Evolutionary conservation across 35 echinoderm and acorn worm genomes (phyloP).

Genomic region (Ptychodera flava): DNA sequence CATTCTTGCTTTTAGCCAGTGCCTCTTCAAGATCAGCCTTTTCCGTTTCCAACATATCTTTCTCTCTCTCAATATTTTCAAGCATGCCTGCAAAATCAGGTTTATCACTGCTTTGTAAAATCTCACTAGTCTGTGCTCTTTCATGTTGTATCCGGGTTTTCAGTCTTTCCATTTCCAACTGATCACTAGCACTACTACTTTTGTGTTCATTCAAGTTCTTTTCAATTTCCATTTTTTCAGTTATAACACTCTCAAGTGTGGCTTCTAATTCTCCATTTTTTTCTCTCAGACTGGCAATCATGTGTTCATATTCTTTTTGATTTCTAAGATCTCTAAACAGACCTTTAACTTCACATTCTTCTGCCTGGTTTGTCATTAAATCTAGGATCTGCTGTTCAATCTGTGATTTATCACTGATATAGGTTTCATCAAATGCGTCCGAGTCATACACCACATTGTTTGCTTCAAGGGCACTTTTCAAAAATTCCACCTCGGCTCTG

Average conservation of each 20-base stretch:
- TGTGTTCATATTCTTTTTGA: conserved; percentile 38
- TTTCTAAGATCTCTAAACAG: conserved; percentile 7
- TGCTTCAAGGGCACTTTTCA: conserved; percentile 57
- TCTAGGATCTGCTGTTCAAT: conserved; percentile 4
- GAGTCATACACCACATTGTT: conserved; percentile 45
- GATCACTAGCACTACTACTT: conserved; percentile 48
- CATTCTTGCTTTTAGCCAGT: conserved; percentile 66
- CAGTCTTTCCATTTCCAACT: conserved; percentile 65
- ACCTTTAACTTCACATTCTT: conserved; percentile 28
- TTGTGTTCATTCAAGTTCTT: conserved; percentile 58
- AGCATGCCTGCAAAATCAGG: conserved; percentile 53
- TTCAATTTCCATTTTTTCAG: conserved; percentile 59
- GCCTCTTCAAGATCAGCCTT: conserved; percentile 52
- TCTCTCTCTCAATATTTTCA: conserved; percentile 53
- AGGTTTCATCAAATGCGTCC: conserved; percentile 47
- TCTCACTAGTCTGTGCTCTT: conserved; percentile 34
- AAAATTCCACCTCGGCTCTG: conserved; percentile 31
- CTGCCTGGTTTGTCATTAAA: conserved; percentile 13
- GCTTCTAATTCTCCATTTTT: conserved; percentile 50
- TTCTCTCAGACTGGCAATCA: conserved; percentile 46
- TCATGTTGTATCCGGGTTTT: conserved; percentile 54
- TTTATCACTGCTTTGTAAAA: conserved; percentile 72
- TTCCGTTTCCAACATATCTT: conserved; percentile 61
- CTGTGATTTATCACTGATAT: conserved; percentile 1
- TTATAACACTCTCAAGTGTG: too few species aligned